Evolutionary conservation across 2,113 vertebrate species (phyloP).

Genomic region (Taurulus bubalis): DNA sequence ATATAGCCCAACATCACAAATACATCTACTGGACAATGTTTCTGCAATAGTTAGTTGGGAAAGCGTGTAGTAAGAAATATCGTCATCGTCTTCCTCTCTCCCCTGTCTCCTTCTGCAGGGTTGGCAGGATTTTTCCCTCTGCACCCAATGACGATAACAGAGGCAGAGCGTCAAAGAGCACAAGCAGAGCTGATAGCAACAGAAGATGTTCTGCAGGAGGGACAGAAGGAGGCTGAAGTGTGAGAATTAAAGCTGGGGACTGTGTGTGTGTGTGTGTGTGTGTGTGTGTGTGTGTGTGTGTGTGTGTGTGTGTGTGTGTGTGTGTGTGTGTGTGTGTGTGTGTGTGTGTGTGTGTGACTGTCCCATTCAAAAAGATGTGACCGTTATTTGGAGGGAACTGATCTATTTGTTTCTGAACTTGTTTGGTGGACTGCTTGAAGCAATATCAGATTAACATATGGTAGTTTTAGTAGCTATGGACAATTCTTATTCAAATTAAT

Average conservation of each 20-base stretch:
- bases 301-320: too few relatives aligned
- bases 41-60: not conserved
- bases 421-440: conserved; percentile 4
- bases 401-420: too few relatives aligned
- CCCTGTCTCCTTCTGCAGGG: conserved; percentile 63
- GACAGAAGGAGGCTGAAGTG: conserved; percentile 44
- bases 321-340: too few relatives aligned
- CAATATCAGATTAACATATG: not conserved
- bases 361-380: conserved; percentile 1
- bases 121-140: conserved; percentile 85
- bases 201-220: conserved; percentile 26
- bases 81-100: not conserved
- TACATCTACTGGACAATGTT: not conserved
- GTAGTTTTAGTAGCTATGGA: conserved; percentile 14
- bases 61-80: not conserved
- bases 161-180: conserved; percentile 77
- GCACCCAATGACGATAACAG: conserved; percentile 85
- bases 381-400: conserved; percentile 17
- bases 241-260: conserved; percentile 41
- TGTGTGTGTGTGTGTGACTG: not conserved
- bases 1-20: too few relatives aligned
- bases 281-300: too few relatives aligned
- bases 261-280: not conserved
- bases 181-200: conserved; percentile 2
- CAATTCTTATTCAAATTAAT: not conserved